Conservation (phyloP, 64 coral and sea anemone genomes). For the Pachyseris speciosa region DNA sequence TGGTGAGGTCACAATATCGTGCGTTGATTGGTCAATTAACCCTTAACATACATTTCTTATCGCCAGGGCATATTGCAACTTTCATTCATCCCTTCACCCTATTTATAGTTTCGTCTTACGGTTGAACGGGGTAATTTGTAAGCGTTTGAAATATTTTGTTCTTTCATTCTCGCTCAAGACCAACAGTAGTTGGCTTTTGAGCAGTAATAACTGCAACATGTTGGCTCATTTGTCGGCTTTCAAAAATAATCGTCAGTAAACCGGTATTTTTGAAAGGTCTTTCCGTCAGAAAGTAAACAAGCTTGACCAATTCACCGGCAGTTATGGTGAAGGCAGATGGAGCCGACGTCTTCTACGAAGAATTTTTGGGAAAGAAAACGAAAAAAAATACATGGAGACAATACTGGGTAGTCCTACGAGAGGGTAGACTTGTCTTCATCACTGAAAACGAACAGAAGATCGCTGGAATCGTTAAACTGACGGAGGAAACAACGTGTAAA, state of each 20-base stretch:
- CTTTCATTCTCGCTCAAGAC: not conserved
- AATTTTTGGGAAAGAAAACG: slow-evolving; percentile 39
- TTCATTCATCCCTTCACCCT: too few species aligned
- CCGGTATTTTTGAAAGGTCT: not conserved
- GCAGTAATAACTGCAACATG: not conserved
- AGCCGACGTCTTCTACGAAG: not conserved
- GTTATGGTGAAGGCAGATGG: not conserved
- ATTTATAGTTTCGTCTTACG: not conserved
- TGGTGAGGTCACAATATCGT: not conserved
- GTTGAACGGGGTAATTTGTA: not conserved
- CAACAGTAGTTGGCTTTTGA: not conserved
- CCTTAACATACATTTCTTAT: slow-evolving; percentile 9
- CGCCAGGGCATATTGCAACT: not conserved
- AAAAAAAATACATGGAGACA: slow-evolving; percentile 59
- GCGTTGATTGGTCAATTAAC: not conserved
- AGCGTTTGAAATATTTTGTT: not conserved
- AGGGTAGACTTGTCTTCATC: slow-evolving; percentile 33
- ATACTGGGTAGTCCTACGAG: slow-evolving; percentile 26
- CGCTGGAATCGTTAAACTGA: slow-evolving; percentile 31
- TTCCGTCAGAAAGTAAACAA: not conserved
- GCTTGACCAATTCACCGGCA: not conserved
- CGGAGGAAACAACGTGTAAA: slow-evolving; percentile 10
- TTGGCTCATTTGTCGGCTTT: not conserved
- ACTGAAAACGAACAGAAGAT: not conserved
- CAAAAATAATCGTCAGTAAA: not conserved